Base-by-base conservation (phyloP, 2,797 vertebrate species). In the Otolemur crassicaudatus region DNA sequence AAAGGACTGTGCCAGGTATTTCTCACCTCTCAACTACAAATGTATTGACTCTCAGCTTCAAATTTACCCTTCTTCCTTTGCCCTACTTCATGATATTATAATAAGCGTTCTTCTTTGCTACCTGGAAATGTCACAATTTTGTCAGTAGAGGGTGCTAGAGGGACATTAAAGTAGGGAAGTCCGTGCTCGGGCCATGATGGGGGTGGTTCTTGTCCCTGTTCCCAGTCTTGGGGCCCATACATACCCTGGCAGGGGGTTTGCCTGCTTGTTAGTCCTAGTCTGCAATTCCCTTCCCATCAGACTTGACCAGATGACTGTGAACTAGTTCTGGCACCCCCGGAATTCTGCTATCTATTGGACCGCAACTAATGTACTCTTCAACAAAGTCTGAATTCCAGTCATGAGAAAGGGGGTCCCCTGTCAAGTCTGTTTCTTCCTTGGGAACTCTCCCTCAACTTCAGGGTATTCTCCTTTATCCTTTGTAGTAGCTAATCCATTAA, bases 111-210 rank as follows among this genome's bases (percentile, higher is more conserved):
- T 90, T 53, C 20, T 65, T 46, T 87, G 65, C 63, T 34, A 56
- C 7, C 53, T 16, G 4, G 70, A 79, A 91, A 92, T 46, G 17
- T 61, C 61, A 86, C 61, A 83, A n/a, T 17, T 91, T 60, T 83
- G 40, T 82, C 93, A 75, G 70, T 37, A 94, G 76, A 95, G 70
- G 65, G 46, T 67, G 40, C 75, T 40, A 91, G 20, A 93, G 31
- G 37, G 27, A 73, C 25, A 83, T 8, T 17, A n/a, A 9, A 73
- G 25, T 7, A 91, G 34, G 11, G 77, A 90, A 56, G 22, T 34
- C 37, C 87, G 63, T 22, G 25, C 61, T 67, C 27, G 69, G 17
- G 49, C 49, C 3, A 4, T 7, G 61, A 16, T 3, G 12, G 3
- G 22, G 56, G 12, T 9, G 31, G 7, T 65, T 69, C 27, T 10